phyloP scores from a whole-genome alignment of 2,113 vertebrate species.

The Geococcyx californianus region DNA sequence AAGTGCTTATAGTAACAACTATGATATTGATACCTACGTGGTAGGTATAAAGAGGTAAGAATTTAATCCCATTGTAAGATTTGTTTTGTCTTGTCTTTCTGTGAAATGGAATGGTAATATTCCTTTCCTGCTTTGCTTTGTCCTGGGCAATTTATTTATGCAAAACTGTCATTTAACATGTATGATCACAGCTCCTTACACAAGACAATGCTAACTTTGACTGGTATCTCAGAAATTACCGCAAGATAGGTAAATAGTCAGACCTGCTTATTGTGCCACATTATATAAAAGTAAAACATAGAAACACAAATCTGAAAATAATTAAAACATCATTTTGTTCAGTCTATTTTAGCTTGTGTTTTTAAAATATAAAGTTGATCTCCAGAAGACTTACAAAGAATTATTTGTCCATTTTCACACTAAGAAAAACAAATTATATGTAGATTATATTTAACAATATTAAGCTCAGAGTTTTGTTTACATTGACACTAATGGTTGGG shows the following conservation, averaged over 20 bases:
- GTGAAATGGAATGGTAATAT: background rate
- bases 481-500: background rate
- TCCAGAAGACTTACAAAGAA: background rate
- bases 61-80: background rate
- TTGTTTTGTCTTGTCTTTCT: background rate
- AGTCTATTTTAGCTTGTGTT: background rate
- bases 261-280: background rate
- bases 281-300: background rate
- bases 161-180: background rate
- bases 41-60: background rate
- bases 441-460: background rate
- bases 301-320: background rate
- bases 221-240: background rate
- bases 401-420: background rate
- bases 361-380: background rate
- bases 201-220: background rate
- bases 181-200: background rate
- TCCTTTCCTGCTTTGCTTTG: background rate
- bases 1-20: background rate
- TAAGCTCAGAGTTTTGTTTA: background rate
- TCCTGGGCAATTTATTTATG: background rate
- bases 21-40: background rate
- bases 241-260: background rate
- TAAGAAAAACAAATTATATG: background rate
- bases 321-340: background rate